Evolutionary conservation across 1,140 invertebrate species (phyloP), one percentile per base, ranked within the genome.

Genomic region (Hyphantria cunea): DNA sequence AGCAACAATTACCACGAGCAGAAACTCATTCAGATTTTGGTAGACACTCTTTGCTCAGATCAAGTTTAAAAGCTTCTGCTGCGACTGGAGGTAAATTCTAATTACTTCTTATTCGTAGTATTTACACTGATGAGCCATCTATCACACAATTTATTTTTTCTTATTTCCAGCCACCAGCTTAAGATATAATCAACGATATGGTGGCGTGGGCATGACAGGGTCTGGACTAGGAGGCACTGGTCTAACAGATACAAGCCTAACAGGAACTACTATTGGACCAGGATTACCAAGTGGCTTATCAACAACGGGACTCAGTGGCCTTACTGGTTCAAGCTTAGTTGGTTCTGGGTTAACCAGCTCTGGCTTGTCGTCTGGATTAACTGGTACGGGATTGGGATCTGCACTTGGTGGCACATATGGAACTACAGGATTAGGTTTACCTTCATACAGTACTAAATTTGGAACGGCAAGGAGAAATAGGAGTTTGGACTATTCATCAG

Each of bases 401-500:
- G 75, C 88, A n/a, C 74, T 90, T 31, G 79, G 84, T 42, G 76
- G 68, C 52, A 91, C 93, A 72, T 95, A 94, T 67, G 91, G 84
- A 68, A 94, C 90, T 45, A 91, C 80, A 66, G 92, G 84, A 14
- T 70, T 90, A 42, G 88, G 88, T 42, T 39, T 90, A 53, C 69
- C 86, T 4, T 84, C 88, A 31, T 90, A 90, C 42, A 76, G 80
- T 44, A 81, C 78, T 55, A 90, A 90, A 68, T 90, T 89, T 55
- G 87, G 86, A 34, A 56, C 88, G 53, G 93, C 93, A 0, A 93
- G 95, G 79, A 92, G 95, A 64, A 94, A 95, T 70, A 92, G 95
- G 64, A 95, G 95, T 45, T 91, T 97, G 67, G 97, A 97, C 87
- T 98, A 97, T 83, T 96, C 96, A 33, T 98, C 97, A 11, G 98